A percentile compares a stretch with the other conserved stretches of the same genome.
phyloP scores from a whole-genome alignment of 2,797 vertebrate genomes.

The Phataginus tetradactyla region DNA sequence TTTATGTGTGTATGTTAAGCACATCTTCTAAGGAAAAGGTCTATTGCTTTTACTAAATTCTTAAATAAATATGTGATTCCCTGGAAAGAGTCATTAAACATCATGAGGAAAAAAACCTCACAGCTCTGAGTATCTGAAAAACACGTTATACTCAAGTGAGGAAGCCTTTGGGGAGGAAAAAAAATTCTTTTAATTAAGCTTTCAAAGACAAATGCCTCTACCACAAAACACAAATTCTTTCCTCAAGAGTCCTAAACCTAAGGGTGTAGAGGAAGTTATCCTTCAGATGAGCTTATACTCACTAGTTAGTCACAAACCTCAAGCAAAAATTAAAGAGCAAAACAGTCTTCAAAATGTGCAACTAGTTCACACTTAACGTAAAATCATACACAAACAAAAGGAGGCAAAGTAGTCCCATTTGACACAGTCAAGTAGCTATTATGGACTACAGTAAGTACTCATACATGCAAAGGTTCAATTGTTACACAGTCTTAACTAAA shows the following conservation, averaged over 20 bases:
- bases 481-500: neutral
- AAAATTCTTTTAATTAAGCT: conserved; percentile 49
- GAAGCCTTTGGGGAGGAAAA: conserved; percentile 27
- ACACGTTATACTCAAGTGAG: neutral
- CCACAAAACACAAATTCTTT: conserved; percentile 43
- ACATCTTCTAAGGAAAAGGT: conserved; percentile 18
- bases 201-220: conserved; percentile 34
- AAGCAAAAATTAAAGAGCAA: conserved; percentile 49
- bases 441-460: neutral
- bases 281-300: neutral
- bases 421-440: neutral
- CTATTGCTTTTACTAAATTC: conserved; percentile 15
- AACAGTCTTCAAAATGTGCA: conserved; percentile 20
- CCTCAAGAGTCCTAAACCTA: conserved; percentile 40
- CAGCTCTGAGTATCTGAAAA: neutral
- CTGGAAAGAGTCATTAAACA: neutral
- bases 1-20: neutral
- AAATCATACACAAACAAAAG: conserved; percentile 9
- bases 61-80: neutral
- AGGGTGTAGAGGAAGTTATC: conserved; percentile 7
- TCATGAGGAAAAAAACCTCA: conserved; percentile 32
- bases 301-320: conserved; percentile 48
- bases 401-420: neutral
- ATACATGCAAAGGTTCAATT: neutral
- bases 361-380: neutral